Evolutionary conservation across 2,797 vertebrate species (phyloP), one percentile per base, ranked within the genome.

Genomic region (Lacerta agilis): DNA sequence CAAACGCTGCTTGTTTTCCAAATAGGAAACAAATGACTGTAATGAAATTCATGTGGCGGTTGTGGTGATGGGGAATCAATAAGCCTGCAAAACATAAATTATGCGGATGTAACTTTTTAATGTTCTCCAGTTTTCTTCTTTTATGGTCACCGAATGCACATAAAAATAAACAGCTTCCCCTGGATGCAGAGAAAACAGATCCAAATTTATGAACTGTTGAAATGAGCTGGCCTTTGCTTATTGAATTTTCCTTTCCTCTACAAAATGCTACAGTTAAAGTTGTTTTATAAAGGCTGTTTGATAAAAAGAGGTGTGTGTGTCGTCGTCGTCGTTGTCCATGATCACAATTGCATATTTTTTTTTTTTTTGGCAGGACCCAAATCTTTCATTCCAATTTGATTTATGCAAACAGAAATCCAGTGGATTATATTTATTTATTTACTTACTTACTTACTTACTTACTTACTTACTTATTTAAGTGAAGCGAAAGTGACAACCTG

Each of bases 21-120:
- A 93, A 89, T 88, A 38, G 82, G 90, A 94, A 93, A 67, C 43
- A 94, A 95, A 90, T 92, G 85, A 17, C 43, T 81, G 8, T 87
- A 87, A 87, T 78, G 82, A 94, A 93, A 93, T 89, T 61, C 80
- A 83, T 83, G n/a, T 67, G 2, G 2, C 11, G 18, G 61, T 25
- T 73, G 27, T 73, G 33, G 2, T 0, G 75, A 91, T n/a, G 75
- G 78, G 86, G 93, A 92, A 95, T 93, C 92, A 94, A 92, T 93
- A 93, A 93, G 86, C 80, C 80, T 87, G 76, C 23, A 92, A 90
- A 91, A 41, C 84, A 66, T 90, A 91, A 92, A 93, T 91, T 82
- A 90, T 89, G 82, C 86, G 43, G 87, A 94, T 93, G 92, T 90
- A 91, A 89, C 76, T 91, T 91, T 92, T 71, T 91, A 88, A 92